Evolutionary conservation across 2,888 invertebrate genomes (phyloP), one percentile per base, ranked within the genome.

Genomic region (Athetis lepigone): DNA sequence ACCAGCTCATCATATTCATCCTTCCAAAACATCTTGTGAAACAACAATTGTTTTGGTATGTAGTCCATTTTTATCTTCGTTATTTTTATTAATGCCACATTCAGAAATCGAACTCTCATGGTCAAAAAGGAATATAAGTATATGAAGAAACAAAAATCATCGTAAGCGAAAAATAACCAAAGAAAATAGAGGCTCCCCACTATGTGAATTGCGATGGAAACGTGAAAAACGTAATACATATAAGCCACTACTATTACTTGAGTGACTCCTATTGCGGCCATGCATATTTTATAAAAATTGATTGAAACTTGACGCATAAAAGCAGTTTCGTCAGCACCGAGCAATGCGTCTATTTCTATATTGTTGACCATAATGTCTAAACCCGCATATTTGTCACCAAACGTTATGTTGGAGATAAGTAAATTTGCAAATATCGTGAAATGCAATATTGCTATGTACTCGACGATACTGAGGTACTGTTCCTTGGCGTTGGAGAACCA

Each of bases 311-410:
- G 66, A 75, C 93, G 86, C 87, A 93, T 86, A 46, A 90, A 90
- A 43, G 79, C 81, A 0, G 92, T 92, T 65, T 91, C 86, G n/a
- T 85, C 67, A 1, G 80, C 71, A 11, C 91, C 92, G 0, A 93
- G 72, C 36, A 88, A 79, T 7, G 68, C 42, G 64, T 93, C 93
- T 0, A 92, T 85, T 39, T 90, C 82, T 7, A 91, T 85, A 47
- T 77, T 80, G 27, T 77, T 72, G 8, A 83, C 71, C 2, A 92
- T 68, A 1, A 92, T 56, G 1, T 81, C 70, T 0, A 83, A 54
- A 7, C 85, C 88, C 11, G 77, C 75, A 16, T 70, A 63, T 52
- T 82, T 81, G 39, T 90, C 88, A 0, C 75, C 51, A 46, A 90
- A 84, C 0, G 84, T 82, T 4, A 88, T 78, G 47, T 90, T 86